phyloP scores from a whole-genome alignment of 2,888 invertebrate species.

The Hydrotaea cyrtoneurina region DNA sequence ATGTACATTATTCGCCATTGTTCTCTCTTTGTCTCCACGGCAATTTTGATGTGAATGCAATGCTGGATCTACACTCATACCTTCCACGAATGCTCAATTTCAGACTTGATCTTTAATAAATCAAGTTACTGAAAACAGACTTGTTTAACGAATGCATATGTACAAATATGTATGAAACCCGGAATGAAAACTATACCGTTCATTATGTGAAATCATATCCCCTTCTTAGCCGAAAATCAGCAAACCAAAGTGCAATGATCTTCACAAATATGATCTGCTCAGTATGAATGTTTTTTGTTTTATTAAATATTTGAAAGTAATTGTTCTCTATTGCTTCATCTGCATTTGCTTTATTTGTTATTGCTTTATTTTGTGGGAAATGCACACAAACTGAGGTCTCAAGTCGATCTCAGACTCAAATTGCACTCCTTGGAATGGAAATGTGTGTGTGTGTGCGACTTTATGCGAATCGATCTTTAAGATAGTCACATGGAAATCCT shows the following conservation, averaged over 20 bases:
- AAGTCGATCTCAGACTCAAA: conserved; percentile 41
- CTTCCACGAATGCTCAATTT: background rate
- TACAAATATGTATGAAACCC: background rate
- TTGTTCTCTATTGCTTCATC: background rate
- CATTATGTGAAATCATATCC: conserved; percentile 66
- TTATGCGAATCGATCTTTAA: background rate
- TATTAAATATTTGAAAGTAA: conserved; percentile 38
- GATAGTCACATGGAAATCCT: conserved; percentile 40
- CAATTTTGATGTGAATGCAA: too few species aligned
- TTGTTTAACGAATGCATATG: background rate
- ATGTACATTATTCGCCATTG: too few species aligned
- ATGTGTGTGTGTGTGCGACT: background rate
- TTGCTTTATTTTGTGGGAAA: conserved; percentile 50
- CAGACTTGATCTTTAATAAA: background rate
- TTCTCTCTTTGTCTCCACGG: too few species aligned
- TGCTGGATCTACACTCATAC: too few species aligned
- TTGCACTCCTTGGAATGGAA: conserved; percentile 38
- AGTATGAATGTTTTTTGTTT: conserved; percentile 17
- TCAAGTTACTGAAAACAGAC: background rate
- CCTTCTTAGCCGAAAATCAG: conserved; percentile 27
- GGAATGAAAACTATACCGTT: conserved; percentile 35
- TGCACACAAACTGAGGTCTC: conserved; percentile 50
- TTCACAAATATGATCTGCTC: conserved; percentile 53
- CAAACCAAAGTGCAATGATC: conserved; percentile 72
- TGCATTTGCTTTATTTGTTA: background rate